Evolutionary conservation across 2,888 invertebrate genomes (phyloP).

Genomic region (Labia minor): DNA sequence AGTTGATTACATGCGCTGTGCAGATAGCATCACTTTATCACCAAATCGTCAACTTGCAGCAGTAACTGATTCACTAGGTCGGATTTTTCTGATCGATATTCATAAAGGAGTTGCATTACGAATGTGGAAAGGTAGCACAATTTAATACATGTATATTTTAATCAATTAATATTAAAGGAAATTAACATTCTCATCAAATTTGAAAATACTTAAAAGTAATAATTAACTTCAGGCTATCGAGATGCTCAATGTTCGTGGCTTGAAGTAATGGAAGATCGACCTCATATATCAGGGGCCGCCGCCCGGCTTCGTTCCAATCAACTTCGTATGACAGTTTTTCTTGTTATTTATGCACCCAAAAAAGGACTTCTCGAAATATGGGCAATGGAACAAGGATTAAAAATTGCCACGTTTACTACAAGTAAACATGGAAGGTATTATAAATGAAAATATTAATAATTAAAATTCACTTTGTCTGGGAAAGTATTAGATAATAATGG

Average conservation of each 20-base stretch:
- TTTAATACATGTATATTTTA: slow-evolving; percentile 2
- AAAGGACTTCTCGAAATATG: slow-evolving; percentile 90
- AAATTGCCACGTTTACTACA: slow-evolving; percentile 83
- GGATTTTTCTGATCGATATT: slow-evolving; percentile 78
- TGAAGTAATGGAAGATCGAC: slow-evolving; percentile 57
- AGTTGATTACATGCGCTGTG: slow-evolving; percentile 66
- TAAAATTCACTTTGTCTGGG: not conserved
- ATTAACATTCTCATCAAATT: no score
- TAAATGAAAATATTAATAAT: no score
- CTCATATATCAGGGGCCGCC: not conserved
- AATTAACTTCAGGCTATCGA: slow-evolving; percentile 53
- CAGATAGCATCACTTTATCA: slow-evolving; percentile 61
- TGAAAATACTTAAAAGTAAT: not conserved
- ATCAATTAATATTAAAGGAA: not conserved
- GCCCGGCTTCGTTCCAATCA: slow-evolving; percentile 24
- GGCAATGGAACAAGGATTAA: slow-evolving; percentile 77
- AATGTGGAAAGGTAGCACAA: slow-evolving; percentile 83
- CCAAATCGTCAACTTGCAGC: slow-evolving; percentile 71
- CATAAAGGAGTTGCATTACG: slow-evolving; percentile 65
- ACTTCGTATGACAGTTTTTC: slow-evolving; percentile 60
- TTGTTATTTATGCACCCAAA: slow-evolving; percentile 86
- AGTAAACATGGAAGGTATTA: slow-evolving; percentile 65
- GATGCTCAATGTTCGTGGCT: slow-evolving; percentile 93
- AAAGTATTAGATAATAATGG: no score
- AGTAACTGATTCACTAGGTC: slow-evolving; percentile 73